Evolutionary conservation across 2,888 invertebrate species (phyloP), one percentile per base, ranked within the genome.

Genomic region (Acanthosepion lycidas): DNA sequence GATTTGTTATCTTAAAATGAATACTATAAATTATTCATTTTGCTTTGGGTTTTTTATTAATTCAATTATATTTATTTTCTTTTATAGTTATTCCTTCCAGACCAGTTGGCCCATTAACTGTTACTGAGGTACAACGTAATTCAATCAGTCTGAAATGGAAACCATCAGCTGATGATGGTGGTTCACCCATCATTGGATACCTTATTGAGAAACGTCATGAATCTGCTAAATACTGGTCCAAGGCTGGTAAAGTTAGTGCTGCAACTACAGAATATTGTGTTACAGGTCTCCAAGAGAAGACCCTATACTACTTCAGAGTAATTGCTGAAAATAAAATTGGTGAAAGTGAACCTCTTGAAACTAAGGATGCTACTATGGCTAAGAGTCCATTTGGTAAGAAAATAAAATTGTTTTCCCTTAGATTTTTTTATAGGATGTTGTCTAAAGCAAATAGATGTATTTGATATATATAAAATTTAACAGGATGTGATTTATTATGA

Each of bases 341-440:
- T 64, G 99, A 98, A 98, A 99, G 99, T 23, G 98, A 98, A 95
- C 96, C 96, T 28, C 91, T 95, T 59, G 95, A 95, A 96, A 98
- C 98, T 12, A 98, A 98, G 96, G 98, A 98, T 94, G 98, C 99
- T 92, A 98, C 98, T 64, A 98, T 91, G 78, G 94, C 99, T 95
- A 98, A 98, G 97, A 98, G 98, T 96, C 98, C 98, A 96, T 98
- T 98, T 96, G 98, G 98, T 98, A 97, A 97, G 97, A 94, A n/a
- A 23, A 55, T 42, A 91, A 96, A 96, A 96, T 94, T 59, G 6
- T 23, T 23, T 23, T 23, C 59, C 20, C 6, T 23, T 59, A 33
- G n/a, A 51, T 28, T 53, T 93, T 18, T 92, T 28, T 51, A 48
- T 12, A 91, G 12, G 91, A 33, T 33, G 33, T 20, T 91, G 91